Base-by-base conservation (phyloP, 2,113 vertebrate species). In the Hippopotamus amphibius region DNA sequence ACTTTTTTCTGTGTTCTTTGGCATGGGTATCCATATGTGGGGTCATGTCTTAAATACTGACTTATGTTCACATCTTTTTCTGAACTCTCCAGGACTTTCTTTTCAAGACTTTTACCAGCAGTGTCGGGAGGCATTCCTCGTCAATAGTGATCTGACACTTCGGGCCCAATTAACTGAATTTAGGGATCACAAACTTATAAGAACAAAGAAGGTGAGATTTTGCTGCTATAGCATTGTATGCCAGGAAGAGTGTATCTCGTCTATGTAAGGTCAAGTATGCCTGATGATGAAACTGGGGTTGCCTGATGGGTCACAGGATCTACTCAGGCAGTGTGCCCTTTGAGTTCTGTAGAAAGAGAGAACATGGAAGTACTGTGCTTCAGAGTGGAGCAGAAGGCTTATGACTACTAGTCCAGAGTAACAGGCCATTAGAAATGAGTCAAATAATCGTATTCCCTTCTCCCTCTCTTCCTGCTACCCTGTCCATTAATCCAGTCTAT, bases 101-200 rank as follows among this genome's bases (percentile, higher is more conserved):
- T 99, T 99, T 98, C 99, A 99, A 97, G 99, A 99, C 81, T 99
- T 99, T 96, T 99, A 99, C 98, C 99, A 99, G 98, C 99, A 99
- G n/a, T 99, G 99, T 98, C 99, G 99, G 57, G 99, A 99, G 96
- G 99, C 99, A 1, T 99, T 99, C 98, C 98, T 99, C 91, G 99
- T 99, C 68, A 99, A 99, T 97, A 99, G 99, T 97, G 99, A 99
- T 96, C 98, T 99, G 96, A 99, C 99, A 0, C 99, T 99, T 81
- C 99, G 99, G 92, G 99, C 99, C 90, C 99, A 99, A 97, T 98
- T 99, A 98, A 99, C 99, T 0, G 99, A 99, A 98, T 99, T 99
- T 98, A 99, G 98, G 97, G 99, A 99, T 97, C 99, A 99, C 98
- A 99, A 99, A 96, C 99, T 99, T 82, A 99, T 99, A 86, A 98